Percentiles rank a stretch among this genome's conserved stretches.
Evolutionary conservation across 2,888 invertebrate genomes (phyloP).

Genomic region (Tetragnatha montana): DNA sequence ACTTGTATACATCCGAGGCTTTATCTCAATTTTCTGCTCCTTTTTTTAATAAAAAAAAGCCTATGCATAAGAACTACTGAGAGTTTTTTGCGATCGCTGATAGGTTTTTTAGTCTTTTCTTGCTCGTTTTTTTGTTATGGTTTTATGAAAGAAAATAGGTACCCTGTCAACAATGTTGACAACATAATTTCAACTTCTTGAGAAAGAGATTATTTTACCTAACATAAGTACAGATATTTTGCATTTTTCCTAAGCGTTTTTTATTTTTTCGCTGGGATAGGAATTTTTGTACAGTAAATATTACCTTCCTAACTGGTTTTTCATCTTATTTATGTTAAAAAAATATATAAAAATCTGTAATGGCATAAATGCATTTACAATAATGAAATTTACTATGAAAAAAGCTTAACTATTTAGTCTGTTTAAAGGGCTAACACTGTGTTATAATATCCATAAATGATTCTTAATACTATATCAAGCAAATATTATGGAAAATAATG

Average conservation of each 20-base stretch:
- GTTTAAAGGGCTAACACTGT: background rate
- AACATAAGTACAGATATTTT: background rate
- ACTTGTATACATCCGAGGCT: background rate
- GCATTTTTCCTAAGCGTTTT: background rate
- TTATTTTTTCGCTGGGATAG: background rate
- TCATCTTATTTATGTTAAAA: too few relatives aligned
- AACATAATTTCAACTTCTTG: background rate
- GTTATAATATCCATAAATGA: background rate
- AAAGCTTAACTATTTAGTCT: background rate
- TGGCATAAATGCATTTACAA: background rate
- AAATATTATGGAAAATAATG: too few relatives aligned
- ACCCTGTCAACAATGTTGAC: background rate
- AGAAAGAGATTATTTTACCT: background rate
- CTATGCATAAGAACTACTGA: background rate
- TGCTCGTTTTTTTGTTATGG: background rate
- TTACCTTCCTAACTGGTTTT: too few relatives aligned
- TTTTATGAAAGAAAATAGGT: background rate
- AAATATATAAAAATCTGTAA: too few relatives aligned
- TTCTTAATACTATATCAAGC: too few relatives aligned
- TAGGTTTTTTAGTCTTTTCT: background rate
- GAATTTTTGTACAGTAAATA: background rate
- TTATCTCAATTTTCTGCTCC: background rate
- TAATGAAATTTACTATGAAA: background rate
- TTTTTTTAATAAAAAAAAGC: background rate
- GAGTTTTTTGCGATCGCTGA: background rate